Base-by-base conservation (phyloP, 2,113 vertebrate genomes). In the Eclectus roratus region DNA sequence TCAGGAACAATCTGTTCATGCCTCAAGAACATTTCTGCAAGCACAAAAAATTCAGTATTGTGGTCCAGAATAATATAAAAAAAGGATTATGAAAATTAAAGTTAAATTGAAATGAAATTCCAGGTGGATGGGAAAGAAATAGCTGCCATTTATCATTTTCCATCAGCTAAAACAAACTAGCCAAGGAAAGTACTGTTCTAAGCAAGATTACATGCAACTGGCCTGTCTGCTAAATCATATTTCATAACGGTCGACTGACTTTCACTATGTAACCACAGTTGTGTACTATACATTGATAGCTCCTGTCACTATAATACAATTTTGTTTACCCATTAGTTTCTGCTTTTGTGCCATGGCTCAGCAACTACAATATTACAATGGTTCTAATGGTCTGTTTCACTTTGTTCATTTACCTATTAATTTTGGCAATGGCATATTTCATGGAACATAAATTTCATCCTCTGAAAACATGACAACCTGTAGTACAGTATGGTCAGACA, bases 321-420 rank as follows among this genome's bases (percentile, higher is more conserved):
- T 93, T 85, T 94, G 81, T 97, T 97, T 93, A 96, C 83, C 95
- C 80, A 89, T 91, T 93, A 94, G 60, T 84, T 96, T 91, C 95
- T 97, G 82, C 89, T 98, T 97, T 93, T 91, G 90, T 88, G 95
- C 86, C 77, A 88, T 84, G 96, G 87, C 63, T 79, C 82, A 95
- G 88, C 89, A 87, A 92, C 92, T 96, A 85, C 88, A 87, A 58
- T 85, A 96, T 96, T 89, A 89, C 78, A 94, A 79, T 88, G 68
- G 78, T 85, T 94, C 95, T 97, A 97, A 97, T 96, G 95, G 95
- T 58, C 96, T 97, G 85, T 97, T 98, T 96, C 80, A 95, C 89
- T 97, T 97, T 95, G 91, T 91, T 98, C 95, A 98, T 97, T 97
- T 97, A 96, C 80, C 92, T 97, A 97, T 97, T 98, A 98, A 98